These are phyloP conservation scores for Gibbula magus DNA, from an alignment of 2,888 invertebrate species.

Conservation along the genomic window DNA sequence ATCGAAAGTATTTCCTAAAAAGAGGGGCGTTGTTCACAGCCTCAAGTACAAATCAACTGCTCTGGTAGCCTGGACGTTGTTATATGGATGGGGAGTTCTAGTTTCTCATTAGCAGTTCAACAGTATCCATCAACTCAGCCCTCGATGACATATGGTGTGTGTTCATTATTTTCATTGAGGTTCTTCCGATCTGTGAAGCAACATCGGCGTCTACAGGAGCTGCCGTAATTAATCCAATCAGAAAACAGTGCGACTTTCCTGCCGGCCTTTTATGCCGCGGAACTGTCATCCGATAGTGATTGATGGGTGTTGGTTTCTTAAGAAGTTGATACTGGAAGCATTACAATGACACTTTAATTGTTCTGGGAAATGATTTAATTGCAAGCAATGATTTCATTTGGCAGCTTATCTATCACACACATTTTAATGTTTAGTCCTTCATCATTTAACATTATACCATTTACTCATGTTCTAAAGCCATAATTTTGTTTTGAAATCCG, in stretches of 20 bases:
- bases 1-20: neutral
- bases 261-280: neutral
- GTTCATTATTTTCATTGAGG: neutral
- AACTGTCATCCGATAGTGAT: neutral
- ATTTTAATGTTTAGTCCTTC: too few relatives aligned
- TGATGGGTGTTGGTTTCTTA: conserved; percentile 3
- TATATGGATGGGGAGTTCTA: neutral
- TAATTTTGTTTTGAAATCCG: too few relatives aligned
- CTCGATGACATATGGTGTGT: neutral
- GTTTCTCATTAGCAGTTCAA: neutral
- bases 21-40: neutral
- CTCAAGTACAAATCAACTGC: neutral
- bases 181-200: neutral
- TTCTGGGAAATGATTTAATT: too few relatives aligned
- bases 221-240: conserved; percentile 15
- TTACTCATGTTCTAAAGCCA: too few relatives aligned
- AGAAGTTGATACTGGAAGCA: neutral
- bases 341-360: neutral
- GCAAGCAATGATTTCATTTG: too few relatives aligned
- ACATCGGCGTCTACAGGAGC: neutral
- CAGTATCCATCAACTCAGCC: neutral
- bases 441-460: too few relatives aligned
- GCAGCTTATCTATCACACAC: too few relatives aligned
- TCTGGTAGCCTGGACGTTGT: neutral
- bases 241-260: conserved; percentile 4